These are phyloP conservation scores for Coptodon rendalli DNA, from an alignment of 2,113 vertebrate genomes.

Conservation along the genomic window DNA sequence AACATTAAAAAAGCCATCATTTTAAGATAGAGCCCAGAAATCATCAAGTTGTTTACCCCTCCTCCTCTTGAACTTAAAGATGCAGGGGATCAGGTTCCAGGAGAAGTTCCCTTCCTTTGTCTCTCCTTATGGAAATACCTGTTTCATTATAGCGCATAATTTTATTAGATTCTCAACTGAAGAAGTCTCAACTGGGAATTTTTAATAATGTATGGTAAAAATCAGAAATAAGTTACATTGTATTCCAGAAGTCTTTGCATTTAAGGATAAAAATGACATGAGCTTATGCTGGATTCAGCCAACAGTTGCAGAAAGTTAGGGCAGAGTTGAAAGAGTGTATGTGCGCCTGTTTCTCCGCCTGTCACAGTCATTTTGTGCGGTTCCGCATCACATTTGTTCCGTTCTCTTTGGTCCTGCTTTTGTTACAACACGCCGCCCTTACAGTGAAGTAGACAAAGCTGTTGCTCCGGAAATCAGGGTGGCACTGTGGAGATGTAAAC, in stretches of 20 bases:
- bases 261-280: accelerated
- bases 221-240: not conserved
- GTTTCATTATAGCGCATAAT: not conserved
- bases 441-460: constrained; percentile 30
- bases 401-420: not conserved
- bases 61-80: not conserved
- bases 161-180: not conserved
- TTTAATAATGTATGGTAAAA: not conserved
- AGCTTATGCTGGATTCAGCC: not conserved
- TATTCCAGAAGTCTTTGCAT: not conserved
- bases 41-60: not conserved
- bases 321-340: not conserved
- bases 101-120: not conserved
- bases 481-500: constrained; percentile 57
- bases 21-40: constrained; percentile 7
- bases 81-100: not conserved
- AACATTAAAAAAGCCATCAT: constrained; percentile 6
- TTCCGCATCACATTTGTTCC: not conserved
- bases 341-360: not conserved
- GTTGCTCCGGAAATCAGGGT: constrained; percentile 57
- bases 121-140: not conserved
- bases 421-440: not conserved
- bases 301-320: not conserved
- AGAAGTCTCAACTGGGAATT: not conserved
- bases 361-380: not conserved